Percentiles rank a stretch among this genome's conserved stretches.
Evolutionary conservation across 2,888 invertebrate species (phyloP).

Genomic region (Halictus ligatus): DNA sequence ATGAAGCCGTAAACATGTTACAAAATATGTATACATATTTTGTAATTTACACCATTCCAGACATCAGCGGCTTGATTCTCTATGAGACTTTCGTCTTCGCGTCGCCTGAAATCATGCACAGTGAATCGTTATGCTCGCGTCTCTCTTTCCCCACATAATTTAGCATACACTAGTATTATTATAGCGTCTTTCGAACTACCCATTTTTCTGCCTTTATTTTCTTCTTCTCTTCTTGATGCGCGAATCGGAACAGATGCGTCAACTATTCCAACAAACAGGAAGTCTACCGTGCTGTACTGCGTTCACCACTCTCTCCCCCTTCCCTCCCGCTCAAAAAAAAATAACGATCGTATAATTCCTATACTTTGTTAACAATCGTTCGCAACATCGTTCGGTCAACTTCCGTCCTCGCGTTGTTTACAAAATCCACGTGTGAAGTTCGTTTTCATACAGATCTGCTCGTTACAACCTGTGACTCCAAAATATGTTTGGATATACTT

Average conservation of each 20-base stretch:
- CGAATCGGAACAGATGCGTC: slow-evolving; percentile 46
- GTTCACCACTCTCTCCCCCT: not conserved
- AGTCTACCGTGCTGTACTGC: slow-evolving; percentile 57
- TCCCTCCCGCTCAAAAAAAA: not conserved
- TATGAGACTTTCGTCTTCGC: slow-evolving; percentile 21
- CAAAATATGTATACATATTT: slow-evolving; percentile 50
- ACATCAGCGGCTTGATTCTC: slow-evolving; percentile 39
- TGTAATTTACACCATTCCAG: slow-evolving; percentile 40
- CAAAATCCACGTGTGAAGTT: slow-evolving; percentile 14
- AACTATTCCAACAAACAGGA: slow-evolving; percentile 58
- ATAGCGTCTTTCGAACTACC: slow-evolving; percentile 33
- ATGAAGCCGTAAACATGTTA: slow-evolving; percentile 58
- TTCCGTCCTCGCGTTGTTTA: slow-evolving; percentile 18
- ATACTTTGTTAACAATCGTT: slow-evolving; percentile 21
- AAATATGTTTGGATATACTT: slow-evolving; percentile 36
- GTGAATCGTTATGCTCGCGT: slow-evolving; percentile 40
- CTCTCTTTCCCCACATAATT: slow-evolving; percentile 25
- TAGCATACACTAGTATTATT: slow-evolving; percentile 38
- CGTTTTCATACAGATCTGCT: slow-evolving; percentile 21
- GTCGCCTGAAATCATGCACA: slow-evolving; percentile 43
- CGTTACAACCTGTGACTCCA: slow-evolving; percentile 32
- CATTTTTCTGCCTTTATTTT: not conserved
- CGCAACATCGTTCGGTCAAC: not conserved
- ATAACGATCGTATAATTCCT: slow-evolving; percentile 51
- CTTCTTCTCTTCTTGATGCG: slow-evolving; percentile 30